These are phyloP conservation scores for Lytechinus pictus DNA, from an alignment of 35 echinoderm and acorn worm genomes.

Conservation along the genomic window DNA sequence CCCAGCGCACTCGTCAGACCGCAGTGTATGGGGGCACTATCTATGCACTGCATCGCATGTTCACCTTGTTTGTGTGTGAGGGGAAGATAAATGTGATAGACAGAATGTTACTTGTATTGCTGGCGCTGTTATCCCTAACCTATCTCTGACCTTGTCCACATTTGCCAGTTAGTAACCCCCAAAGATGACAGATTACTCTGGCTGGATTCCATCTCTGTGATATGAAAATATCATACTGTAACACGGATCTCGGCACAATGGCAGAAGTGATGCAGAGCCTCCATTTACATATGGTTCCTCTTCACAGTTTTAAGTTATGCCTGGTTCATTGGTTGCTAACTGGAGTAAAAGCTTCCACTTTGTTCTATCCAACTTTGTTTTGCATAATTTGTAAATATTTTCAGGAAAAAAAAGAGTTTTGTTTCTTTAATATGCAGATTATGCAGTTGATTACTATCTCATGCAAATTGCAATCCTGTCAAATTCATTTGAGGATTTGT, in stretches of 20 bases:
- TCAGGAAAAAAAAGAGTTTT: no score
- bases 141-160: slow-evolving; percentile 27
- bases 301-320: no score
- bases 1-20: not conserved
- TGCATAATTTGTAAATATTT: not conserved
- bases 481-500: no score
- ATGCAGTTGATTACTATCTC: no score
- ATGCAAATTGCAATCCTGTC: no score
- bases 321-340: not conserved
- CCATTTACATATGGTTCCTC: not conserved
- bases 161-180: slow-evolving; percentile 13
- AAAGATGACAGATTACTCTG: slow-evolving; percentile 45
- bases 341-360: not conserved
- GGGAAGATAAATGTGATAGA: not conserved
- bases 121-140: slow-evolving; percentile 18
- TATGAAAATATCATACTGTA: not conserved
- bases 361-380: not conserved
- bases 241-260: not conserved
- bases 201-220: slow-evolving; percentile 14
- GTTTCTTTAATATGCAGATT: no score
- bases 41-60: not conserved
- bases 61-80: not conserved
- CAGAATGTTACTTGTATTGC: slow-evolving; percentile 18
- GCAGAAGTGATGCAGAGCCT: not conserved
- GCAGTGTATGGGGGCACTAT: not conserved